phyloP scores from a whole-genome alignment of 2,888 invertebrate genomes.

The Melanchra persicariae region DNA sequence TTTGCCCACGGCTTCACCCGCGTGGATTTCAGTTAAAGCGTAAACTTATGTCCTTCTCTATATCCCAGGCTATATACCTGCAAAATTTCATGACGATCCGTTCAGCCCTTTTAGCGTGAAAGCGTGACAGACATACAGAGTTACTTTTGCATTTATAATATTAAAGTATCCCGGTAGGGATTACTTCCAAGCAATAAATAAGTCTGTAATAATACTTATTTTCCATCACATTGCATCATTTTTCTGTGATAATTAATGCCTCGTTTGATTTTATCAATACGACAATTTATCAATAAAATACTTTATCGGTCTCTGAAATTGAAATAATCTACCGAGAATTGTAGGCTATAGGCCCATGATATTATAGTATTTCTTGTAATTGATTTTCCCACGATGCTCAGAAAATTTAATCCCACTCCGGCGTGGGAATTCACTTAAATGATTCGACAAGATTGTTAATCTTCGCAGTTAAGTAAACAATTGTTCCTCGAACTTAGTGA shows the following conservation, averaged over 20 bases:
- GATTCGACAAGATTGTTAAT: slow-evolving; percentile 35
- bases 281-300: slow-evolving; percentile 25
- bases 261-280: slow-evolving; percentile 10
- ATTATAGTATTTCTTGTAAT: slow-evolving; percentile 11
- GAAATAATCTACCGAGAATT: slow-evolving; percentile 4
- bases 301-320: neutral
- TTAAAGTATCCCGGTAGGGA: no score
- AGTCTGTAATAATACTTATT: neutral
- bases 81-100: no score
- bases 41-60: no score
- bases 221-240: slow-evolving; percentile 3
- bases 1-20: no score
- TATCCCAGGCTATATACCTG: no score
- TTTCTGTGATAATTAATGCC: neutral
- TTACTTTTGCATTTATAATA: no score
- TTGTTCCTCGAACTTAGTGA: slow-evolving; percentile 23
- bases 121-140: no score
- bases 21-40: no score
- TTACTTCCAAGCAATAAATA: neutral
- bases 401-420: slow-evolving; percentile 10
- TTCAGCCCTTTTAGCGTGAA: no score
- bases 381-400: slow-evolving; percentile 14
- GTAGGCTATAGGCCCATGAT: neutral
- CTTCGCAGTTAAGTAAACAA: slow-evolving; percentile 42
- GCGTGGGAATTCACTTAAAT: slow-evolving; percentile 33